A percentile compares a stretch with the other conserved stretches of the same genome.
phyloP scores from a whole-genome alignment of 2,113 vertebrate genomes.

The Halichoeres trimaculatus region DNA sequence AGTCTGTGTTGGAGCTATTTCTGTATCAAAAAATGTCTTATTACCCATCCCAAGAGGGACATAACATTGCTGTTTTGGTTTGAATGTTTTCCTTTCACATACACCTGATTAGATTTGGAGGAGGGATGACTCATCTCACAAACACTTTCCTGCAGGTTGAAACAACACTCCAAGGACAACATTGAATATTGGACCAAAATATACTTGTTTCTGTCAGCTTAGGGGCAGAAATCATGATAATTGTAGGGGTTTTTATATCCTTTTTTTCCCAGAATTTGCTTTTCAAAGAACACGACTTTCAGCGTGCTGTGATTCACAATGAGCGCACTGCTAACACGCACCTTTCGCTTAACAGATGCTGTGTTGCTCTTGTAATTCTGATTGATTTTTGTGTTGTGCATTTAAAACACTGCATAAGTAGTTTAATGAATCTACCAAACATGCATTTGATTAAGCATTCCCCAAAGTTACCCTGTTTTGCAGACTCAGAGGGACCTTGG shows the following conservation, averaged over 20 bases:
- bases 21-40: not conserved
- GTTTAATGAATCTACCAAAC: slow-evolving; percentile 24
- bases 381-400: slow-evolving; percentile 50
- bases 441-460: slow-evolving; percentile 29
- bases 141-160: not conserved
- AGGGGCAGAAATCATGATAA: not conserved
- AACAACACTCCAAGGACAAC: not conserved
- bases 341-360: slow-evolving; percentile 28
- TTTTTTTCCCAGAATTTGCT: not conserved
- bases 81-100: not conserved
- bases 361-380: slow-evolving; percentile 44
- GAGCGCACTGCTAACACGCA: not conserved
- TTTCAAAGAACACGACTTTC: not conserved
- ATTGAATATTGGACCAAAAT: not conserved
- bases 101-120: not conserved
- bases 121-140: slow-evolving; percentile 2
- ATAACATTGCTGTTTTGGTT: not conserved
- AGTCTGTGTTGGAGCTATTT: not conserved
- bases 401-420: slow-evolving; percentile 51
- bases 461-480: slow-evolving; percentile 27
- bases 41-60: not conserved
- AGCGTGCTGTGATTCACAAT: not conserved
- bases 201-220: not conserved
- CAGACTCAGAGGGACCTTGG: slow-evolving; percentile 38
- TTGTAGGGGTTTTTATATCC: not conserved